phyloP scores from a whole-genome alignment of 2,797 vertebrate genomes.

The Ceryle rudis region DNA sequence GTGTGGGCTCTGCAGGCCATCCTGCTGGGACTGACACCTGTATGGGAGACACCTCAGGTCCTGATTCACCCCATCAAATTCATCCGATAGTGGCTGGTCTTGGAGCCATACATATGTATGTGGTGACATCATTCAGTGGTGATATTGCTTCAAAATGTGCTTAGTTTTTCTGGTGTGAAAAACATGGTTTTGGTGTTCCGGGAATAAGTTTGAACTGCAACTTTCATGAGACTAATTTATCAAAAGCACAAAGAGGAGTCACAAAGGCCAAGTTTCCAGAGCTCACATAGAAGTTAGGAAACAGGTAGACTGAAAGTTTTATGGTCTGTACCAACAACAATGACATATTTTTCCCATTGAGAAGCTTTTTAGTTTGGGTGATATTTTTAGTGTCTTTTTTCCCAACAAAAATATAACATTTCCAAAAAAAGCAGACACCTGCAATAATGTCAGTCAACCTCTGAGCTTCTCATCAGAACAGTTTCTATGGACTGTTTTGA shows the following conservation, averaged over 20 bases:
- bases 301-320: not conserved
- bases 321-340: not conserved
- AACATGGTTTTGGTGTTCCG: not conserved
- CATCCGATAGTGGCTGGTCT: not conserved
- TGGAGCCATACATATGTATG: not conserved
- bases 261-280: not conserved
- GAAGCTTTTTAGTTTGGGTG: not conserved
- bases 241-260: not conserved
- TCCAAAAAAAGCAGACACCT: not conserved
- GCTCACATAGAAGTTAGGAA: not conserved
- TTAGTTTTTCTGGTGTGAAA: not conserved
- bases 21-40: not conserved
- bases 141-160: not conserved
- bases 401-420: not conserved
- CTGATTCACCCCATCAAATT: not conserved
- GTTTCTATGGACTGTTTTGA: constrained; percentile 4
- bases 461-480: not conserved
- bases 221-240: not conserved
- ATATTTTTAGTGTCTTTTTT: constrained; percentile 2
- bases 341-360: not conserved
- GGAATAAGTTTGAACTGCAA: not conserved
- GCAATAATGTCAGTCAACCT: not conserved
- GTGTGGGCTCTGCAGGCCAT: not conserved
- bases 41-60: accelerated
- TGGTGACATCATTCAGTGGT: not conserved